A percentile compares a stretch with the other conserved stretches of the same genome.
Conservation (phyloP, 2,797 vertebrate species). For the Clarias laeviceps region DNA sequence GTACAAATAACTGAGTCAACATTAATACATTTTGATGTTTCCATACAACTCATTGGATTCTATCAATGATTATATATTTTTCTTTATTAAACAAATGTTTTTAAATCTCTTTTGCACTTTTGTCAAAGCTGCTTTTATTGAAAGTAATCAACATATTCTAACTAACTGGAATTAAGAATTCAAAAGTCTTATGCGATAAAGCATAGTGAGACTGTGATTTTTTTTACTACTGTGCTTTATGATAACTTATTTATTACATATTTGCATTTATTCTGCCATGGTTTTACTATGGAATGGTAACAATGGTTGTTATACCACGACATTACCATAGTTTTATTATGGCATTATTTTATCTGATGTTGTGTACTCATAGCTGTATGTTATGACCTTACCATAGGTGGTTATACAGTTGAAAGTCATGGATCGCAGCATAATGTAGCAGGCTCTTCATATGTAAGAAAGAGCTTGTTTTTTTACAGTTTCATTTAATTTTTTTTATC, state of each 20-base stretch:
- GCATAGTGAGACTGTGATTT: not conserved
- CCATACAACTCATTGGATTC: not conserved
- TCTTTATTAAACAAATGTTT: not conserved
- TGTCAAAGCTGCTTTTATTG: not conserved
- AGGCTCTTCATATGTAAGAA: not conserved
- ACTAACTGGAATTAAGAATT: not conserved
- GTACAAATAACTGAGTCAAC: not conserved
- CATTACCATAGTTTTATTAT: constrained; percentile 10
- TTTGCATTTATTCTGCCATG: not conserved
- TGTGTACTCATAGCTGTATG: not conserved
- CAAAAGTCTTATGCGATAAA: not conserved
- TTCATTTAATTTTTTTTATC: not conserved
- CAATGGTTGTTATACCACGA: not conserved
- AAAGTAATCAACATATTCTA: not conserved
- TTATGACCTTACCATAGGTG: not conserved
- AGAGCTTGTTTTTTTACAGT: not conserved
- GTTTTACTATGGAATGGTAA: not conserved
- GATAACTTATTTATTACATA: not conserved
- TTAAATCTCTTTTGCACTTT: not conserved
- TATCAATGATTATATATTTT: not conserved
- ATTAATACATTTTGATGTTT: not conserved
- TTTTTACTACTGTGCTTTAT: not conserved
- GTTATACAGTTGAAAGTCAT: not conserved
- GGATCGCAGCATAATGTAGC: no score
- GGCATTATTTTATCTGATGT: not conserved